Conservation (phyloP, 1,140 invertebrate genomes). For the Drosophila nigrodunni region DNA sequence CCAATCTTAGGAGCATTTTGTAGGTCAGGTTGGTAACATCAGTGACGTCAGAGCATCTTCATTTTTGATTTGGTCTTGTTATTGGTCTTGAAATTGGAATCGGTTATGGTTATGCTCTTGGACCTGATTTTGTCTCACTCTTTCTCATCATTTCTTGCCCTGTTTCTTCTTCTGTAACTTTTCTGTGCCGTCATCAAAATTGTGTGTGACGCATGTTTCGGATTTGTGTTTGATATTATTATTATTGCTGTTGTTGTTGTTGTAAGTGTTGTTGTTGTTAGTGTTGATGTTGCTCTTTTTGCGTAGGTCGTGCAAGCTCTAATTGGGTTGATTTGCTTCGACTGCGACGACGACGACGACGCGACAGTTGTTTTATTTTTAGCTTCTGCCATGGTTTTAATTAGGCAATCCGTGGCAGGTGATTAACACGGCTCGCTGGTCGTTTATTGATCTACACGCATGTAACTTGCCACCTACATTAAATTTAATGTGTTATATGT, state of each 20-base stretch:
- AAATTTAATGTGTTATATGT: slow-evolving; percentile 12
- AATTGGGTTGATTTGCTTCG: slow-evolving; percentile 68
- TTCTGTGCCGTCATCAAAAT: slow-evolving; percentile 49
- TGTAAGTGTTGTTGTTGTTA: slow-evolving; percentile 3
- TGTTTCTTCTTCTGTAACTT: background rate
- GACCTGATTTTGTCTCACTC: background rate
- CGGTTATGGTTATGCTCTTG: slow-evolving; percentile 1
- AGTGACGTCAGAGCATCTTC: slow-evolving; percentile 67
- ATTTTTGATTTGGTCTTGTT: background rate
- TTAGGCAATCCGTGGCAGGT: slow-evolving; percentile 48
- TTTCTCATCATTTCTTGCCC: background rate
- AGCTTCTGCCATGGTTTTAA: slow-evolving; percentile 63
- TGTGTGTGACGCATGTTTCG: slow-evolving; percentile 54
- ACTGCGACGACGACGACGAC: slow-evolving; percentile 37
- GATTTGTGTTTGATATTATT: slow-evolving; percentile 17
- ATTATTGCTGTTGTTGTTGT: slow-evolving; percentile 18
- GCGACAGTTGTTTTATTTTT: slow-evolving; percentile 49
- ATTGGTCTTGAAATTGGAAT: background rate
- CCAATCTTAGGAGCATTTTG: slow-evolving; percentile 43
- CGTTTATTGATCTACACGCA: slow-evolving; percentile 58
- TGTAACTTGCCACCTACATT: slow-evolving; percentile 48
- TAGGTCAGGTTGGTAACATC: slow-evolving; percentile 58
- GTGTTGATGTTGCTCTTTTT: slow-evolving; percentile 30
- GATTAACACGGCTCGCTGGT: slow-evolving; percentile 61
- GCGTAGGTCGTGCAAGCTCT: slow-evolving; percentile 65